A percentile compares a stretch with the other conserved stretches of the same genome.
These are phyloP conservation scores for Desmodus rotundus DNA, from an alignment of 2,113 vertebrate genomes.

Conservation along the genomic window DNA sequence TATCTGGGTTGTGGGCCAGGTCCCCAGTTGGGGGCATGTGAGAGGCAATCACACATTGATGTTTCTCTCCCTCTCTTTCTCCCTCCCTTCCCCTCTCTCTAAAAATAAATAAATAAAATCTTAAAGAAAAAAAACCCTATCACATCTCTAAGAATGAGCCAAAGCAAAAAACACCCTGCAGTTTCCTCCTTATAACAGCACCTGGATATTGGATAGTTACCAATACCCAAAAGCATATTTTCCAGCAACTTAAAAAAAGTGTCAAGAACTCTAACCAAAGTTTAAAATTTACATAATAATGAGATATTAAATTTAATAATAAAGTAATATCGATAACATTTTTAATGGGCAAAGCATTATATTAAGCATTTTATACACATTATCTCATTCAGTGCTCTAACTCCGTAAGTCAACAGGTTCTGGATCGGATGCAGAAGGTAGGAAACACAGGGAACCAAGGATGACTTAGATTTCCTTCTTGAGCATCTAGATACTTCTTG, in stretches of 20 bases:
- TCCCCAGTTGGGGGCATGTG: too few relatives aligned
- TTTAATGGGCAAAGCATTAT: neutral
- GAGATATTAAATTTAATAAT: neutral
- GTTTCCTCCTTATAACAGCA: neutral
- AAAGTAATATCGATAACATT: neutral
- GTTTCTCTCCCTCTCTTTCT: too few relatives aligned
- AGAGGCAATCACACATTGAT: too few relatives aligned
- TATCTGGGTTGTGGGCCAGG: too few relatives aligned
- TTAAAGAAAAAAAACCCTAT: neutral
- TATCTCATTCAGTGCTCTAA: neutral
- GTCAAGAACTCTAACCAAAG: neutral
- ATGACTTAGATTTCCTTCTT: neutral
- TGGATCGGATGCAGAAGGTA: neutral
- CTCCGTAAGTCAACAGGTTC: neutral
- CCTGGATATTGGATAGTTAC: neutral
- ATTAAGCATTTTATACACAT: neutral
- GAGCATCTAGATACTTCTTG: neutral
- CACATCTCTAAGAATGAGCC: neutral
- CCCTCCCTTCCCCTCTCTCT: too few relatives aligned
- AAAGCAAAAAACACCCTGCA: constrained; percentile 6
- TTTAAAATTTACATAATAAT: neutral
- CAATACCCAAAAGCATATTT: constrained; percentile 11
- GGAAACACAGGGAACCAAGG: neutral
- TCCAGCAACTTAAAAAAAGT: neutral
- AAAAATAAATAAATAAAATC: too few relatives aligned